These are phyloP conservation scores for Eupithecia inturbata DNA, from an alignment of 2,888 invertebrate genomes.

Conservation along the genomic window DNA sequence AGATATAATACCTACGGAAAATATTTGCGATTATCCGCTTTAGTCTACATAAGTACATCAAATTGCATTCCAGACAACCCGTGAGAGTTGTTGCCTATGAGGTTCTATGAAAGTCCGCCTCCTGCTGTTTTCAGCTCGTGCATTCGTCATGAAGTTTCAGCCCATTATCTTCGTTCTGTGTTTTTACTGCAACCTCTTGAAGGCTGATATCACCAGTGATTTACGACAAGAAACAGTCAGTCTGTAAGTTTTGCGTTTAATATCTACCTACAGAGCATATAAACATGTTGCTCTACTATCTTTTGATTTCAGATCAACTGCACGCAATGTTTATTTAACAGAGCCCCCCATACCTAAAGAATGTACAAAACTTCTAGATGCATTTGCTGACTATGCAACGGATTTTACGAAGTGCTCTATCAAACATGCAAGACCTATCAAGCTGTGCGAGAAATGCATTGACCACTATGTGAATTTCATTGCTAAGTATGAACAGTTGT, in stretches of 20 bases:
- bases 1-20: no score
- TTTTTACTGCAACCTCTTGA: slow-evolving; percentile 42
- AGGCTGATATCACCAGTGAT: slow-evolving; percentile 43
- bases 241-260: slow-evolving; percentile 21
- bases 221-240: slow-evolving; percentile 9
- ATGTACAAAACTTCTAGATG: slow-evolving; percentile 63
- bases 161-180: slow-evolving; percentile 36
- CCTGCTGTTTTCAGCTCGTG: background rate
- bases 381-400: slow-evolving; percentile 83
- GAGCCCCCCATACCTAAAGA: slow-evolving; percentile 47
- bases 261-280: background rate
- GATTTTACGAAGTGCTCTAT: slow-evolving; percentile 86
- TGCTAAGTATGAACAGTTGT: slow-evolving; percentile 79
- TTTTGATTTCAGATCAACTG: background rate
- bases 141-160: slow-evolving; percentile 38
- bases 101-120: background rate
- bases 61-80: background rate
- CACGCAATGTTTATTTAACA: slow-evolving; percentile 39
- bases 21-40: background rate
- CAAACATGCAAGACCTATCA: slow-evolving; percentile 84
- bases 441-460: slow-evolving; percentile 85
- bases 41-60: background rate
- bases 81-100: background rate
- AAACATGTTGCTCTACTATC: background rate
- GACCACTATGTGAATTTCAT: slow-evolving; percentile 79